Evolutionary conservation across 2,113 vertebrate genomes (phyloP).

Genomic region (Gambusia holbrooki): DNA sequence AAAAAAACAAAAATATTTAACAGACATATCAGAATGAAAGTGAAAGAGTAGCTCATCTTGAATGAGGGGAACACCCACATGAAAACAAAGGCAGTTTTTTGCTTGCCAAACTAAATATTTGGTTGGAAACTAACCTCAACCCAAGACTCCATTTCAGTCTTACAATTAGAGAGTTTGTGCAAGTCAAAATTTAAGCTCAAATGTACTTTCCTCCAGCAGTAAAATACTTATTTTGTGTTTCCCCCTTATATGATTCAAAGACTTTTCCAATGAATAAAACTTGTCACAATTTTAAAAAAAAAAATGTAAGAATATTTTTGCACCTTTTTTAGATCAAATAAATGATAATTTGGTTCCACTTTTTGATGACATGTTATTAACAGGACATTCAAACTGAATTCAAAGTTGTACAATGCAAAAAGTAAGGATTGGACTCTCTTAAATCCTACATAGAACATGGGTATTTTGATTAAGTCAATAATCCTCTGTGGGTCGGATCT

Average conservation of each 20-base stretch:
- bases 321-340: no score
- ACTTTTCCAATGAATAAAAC: no score
- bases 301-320: no score
- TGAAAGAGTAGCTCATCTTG: constrained; percentile 5
- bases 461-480: neutral
- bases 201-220: neutral
- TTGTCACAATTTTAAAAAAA: no score
- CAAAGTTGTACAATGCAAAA: neutral
- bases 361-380: no score
- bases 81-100: neutral
- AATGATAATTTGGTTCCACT: no score
- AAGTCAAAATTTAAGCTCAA: neutral
- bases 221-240: neutral
- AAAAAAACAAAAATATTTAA: neutral
- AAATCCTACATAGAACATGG: neutral
- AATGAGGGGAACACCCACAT: constrained; percentile 24
- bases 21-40: constrained; percentile 15
- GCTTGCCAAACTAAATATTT: neutral
- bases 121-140: neutral
- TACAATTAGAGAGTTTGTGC: neutral
- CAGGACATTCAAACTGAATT: neutral
- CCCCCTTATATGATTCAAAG: neutral
- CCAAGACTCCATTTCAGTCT: neutral
- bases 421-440: neutral
- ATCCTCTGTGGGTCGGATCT: no score